Conservation (phyloP, 2,888 invertebrate species). For the Temnothorax ravouxi region DNA sequence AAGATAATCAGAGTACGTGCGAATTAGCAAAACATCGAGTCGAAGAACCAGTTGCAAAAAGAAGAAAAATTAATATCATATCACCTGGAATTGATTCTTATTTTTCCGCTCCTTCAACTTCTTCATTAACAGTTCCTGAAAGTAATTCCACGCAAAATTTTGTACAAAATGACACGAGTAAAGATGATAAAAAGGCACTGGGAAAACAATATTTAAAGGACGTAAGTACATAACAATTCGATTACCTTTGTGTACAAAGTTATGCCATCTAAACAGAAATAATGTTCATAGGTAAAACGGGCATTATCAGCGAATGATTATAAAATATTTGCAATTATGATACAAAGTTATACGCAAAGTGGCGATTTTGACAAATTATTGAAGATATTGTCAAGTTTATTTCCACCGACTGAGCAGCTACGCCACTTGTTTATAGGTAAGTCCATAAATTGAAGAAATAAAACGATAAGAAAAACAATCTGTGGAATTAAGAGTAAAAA, state of each 20-base stretch:
- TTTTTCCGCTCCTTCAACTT: conserved; percentile 74
- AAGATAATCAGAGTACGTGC: conserved; percentile 68
- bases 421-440: conserved; percentile 81
- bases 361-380: conserved; percentile 89
- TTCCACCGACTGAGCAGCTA: conserved; percentile 71
- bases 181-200: conserved; percentile 86
- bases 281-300: conserved; percentile 88
- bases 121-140: conserved; percentile 80
- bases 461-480: conserved; percentile 14
- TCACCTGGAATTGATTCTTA: conserved; percentile 87
- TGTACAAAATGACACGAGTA: conserved; percentile 58
- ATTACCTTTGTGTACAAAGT: conserved; percentile 17
- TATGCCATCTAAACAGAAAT: conserved; percentile 6
- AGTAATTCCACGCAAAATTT: conserved; percentile 35
- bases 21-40: conserved; percentile 66
- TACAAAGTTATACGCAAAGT: conserved; percentile 89
- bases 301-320: conserved; percentile 89
- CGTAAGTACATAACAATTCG: conserved; percentile 62
- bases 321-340: conserved; percentile 89
- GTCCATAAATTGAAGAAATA: neutral
- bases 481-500: conserved; percentile 23
- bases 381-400: conserved; percentile 86
- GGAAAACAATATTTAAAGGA: conserved; percentile 86
- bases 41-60: conserved; percentile 83
- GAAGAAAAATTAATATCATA: conserved; percentile 88